Base-by-base conservation (phyloP, 1,140 invertebrate genomes). In the Chironomus tepperi region DNA sequence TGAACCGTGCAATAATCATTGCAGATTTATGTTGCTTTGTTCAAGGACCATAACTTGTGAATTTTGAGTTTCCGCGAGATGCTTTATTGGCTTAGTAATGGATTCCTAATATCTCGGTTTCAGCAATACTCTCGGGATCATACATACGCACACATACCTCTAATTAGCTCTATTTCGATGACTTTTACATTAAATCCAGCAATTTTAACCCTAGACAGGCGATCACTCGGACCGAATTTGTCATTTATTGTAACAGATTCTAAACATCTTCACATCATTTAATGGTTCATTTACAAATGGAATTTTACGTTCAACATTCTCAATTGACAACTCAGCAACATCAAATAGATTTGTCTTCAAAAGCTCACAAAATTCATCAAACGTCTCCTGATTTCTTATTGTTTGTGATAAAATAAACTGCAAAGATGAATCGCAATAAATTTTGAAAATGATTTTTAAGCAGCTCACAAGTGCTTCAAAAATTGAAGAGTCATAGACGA, bases 351-450 rank as follows among this genome's bases (percentile, higher is more conserved):
- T 57, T 12, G 3, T 15, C 12, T n/a, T 57, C 12, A 57, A 57
- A 57, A 57, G 12, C n/a, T 57, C 12, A n/a, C 12, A 5, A 15
- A 57, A 57, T n/a, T 12, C 47, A n/a, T 57, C 10, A 57, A 64
- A 82, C 1, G 81, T 82, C 19, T 79, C 77, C 73, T 78, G 75
- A 76, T 82, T 82, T 64, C 81, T 76, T 34, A 82, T 80, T 1
- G 81, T 82, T 74, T 79, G 81, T 57, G 81, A 78, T 57, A 82
- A 73, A 1, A 79, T 77, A 78, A 79, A 79, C 75, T 78, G 76
- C 42, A 79, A 74, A 3, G 72, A 57, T 21, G 77, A 76, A 10
- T 74, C 43, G 1, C 73, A 75, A 7, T 12, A 57, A 57, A 74
- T 67, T n/a, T 77, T 65, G 42, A 77, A 80, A 1, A 81, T 73